Conservation (phyloP, 2,797 vertebrate species). For the Tenualosa ilisha region DNA sequence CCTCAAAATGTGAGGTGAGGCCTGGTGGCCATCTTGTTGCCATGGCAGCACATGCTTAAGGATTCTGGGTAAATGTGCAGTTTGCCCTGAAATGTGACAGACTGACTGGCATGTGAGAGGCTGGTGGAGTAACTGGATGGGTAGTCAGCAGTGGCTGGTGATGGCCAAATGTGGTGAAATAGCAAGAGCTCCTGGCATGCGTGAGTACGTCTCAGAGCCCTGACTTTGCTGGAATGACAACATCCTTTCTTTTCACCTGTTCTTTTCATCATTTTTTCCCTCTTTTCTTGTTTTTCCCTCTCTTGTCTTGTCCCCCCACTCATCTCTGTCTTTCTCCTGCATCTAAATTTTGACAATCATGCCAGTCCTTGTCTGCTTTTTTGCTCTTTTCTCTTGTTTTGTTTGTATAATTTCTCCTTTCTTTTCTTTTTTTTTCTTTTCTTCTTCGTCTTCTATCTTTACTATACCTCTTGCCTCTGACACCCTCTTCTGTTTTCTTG, state of each 20-base stretch:
- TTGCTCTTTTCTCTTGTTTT: background rate
- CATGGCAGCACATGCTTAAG: background rate
- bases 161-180: background rate
- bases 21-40: background rate
- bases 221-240: background rate
- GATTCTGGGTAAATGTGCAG: background rate
- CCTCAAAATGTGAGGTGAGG: background rate
- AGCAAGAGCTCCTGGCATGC: background rate
- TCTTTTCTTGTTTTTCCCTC: background rate
- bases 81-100: background rate
- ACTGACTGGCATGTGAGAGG: background rate
- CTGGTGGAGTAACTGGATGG: background rate
- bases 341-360: no score
- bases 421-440: background rate
- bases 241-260: background rate
- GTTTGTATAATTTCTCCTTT: background rate
- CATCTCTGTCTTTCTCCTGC: background rate
- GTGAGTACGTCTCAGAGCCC: background rate
- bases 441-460: background rate
- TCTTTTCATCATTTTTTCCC: background rate
- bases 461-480: background rate
- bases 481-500: slow-evolving; percentile 7
- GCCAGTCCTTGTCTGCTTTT: background rate
- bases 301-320: no score
- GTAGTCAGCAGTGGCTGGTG: background rate